Evolutionary conservation across 2,113 vertebrate species (phyloP), one percentile per base, ranked within the genome.

Genomic region (Oreochromis niloticus): DNA sequence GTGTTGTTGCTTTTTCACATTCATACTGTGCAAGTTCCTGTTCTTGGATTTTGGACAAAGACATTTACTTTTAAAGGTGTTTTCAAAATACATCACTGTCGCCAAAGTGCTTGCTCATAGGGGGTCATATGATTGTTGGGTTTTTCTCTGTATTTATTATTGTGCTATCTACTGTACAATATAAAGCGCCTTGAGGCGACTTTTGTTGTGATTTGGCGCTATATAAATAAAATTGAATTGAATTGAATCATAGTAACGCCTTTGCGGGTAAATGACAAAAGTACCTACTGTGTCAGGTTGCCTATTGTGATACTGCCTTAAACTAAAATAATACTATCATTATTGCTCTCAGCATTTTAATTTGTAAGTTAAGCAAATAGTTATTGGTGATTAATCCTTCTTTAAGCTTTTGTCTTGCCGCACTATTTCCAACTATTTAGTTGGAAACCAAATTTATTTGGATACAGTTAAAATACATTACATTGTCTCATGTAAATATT

Each of bases 221-320:
- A n/a, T n/a, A n/a, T n/a, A n/a, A n/a, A n/a, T n/a, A n/a, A n/a
- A n/a, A n/a, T n/a, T n/a, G n/a, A n/a, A n/a, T n/a, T n/a, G n/a
- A n/a, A n/a, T n/a, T n/a, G n/a, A n/a, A n/a, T 68, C 56, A 73
- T 54, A 32, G 84, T 68, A 81, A 92, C 80, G 73, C 61, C 85
- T 87, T 82, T 54, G 83, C 80, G 57, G 14, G 11, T 86, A 87
- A 93, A 91, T 82, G 39, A 80, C 71, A 87, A 66, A 66, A 66
- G 61, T 13, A 39, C 34, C 34, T 66, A 22, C 4, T 39, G 34
- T 13, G 61, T 66, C 9, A 10, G 9, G 9, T 39, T 39, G 36
- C 36, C 9, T 39, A 85, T 59, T 52, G 11, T 61, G 41, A 75
- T 78, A 52, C 36, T 78, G 30, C 30, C 68, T 73, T 4, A 27